Evolutionary conservation across 2,797 vertebrate species (phyloP), one percentile per base, ranked within the genome.

Genomic region (Etheostoma nigrum): DNA sequence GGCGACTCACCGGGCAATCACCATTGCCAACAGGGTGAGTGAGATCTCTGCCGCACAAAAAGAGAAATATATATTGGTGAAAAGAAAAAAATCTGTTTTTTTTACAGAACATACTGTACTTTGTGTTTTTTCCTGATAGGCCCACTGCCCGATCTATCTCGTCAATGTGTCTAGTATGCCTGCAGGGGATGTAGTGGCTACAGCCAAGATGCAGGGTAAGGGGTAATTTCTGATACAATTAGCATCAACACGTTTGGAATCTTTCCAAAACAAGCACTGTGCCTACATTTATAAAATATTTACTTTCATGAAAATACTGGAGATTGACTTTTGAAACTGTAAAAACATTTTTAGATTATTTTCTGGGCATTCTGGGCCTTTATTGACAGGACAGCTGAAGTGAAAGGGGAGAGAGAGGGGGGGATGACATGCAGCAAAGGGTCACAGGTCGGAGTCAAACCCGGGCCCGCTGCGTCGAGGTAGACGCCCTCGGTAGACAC

Each of bases 121-220:
- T 13, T 23, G 7, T 61, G 13, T 51, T 62, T 23, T 76, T 52
- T 68, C 25, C 30, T 53, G 48, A 55, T 21, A 99, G 97, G 98
- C 97, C 74, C 97, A 97, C 93, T 98, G 97, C 86, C 98, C 98
- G 0, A 88, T 99, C 91, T 99, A 99, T 89, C 94, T 99, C 71
- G 97, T 98, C 86, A 99, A 96, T 0, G 96, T 99, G 59, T 98
- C 98, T 93, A 99, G 98, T 86, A 97, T 97, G 95, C 95, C 97
- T 0, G 97, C 98, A 0, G 98, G 98, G 74, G 98, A 99, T 1
- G 97, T 98, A 3, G 91, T 99, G 0, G 97, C 98, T 2, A 89
- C 96, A 0, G 96, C 97, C 76, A 99, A 98, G 94, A 99, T 98
- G 97, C 98, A 99, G 91, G 98, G 98, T 98, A 86, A 94, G 92